Evolutionary conservation across 2,797 vertebrate species (phyloP), one percentile per base, ranked within the genome.

Genomic region (Halcyon chelicuti): DNA sequence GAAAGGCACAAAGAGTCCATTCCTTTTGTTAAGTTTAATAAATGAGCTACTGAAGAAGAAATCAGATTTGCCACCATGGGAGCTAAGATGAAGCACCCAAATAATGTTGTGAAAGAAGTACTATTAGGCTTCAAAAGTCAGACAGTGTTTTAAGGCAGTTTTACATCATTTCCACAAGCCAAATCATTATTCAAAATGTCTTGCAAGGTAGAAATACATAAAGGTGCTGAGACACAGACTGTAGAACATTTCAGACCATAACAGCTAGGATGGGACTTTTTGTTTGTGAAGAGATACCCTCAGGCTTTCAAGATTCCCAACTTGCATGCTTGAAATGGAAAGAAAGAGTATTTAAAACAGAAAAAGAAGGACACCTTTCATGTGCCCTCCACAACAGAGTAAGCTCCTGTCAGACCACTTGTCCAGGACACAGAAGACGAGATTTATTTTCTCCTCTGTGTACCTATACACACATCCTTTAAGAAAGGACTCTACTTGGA

Each of bases 201-300:
- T 85, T 71, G 3, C 12, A 40, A 66, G 10, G 22, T 19, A 9
- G 4, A 40, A 23, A n/a, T 66, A 11, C 4, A 12, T 35, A 55
- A 62, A 88, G 67, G 20, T 39, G 28, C 33, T 12, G 6, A 67
- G 7, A 31, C 28, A 31, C 4, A 49, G 25, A 6, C 3, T 23
- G 2, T 35, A 23, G 25, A 70, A 2, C 7, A 33, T 44, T 85
- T 87, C 55, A 79, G 35, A 42, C 2, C n/a, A 12, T 18, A 47
- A 31, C 12, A 39, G 14, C 7, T 29, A 26, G 49, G 37, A 39
- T n/a, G 18, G 21, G 31, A 57, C 1, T 0, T 39, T 61, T 61
- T 40, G 1, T 28, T 65, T 47, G 11, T 58, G 16, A 70, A 89
- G 21, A 67, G 15, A 42, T 16, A 28, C 1, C 0, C 1, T 73